Conservation (phyloP, 2,113 vertebrate species). For the Cebidichthys violaceus region DNA sequence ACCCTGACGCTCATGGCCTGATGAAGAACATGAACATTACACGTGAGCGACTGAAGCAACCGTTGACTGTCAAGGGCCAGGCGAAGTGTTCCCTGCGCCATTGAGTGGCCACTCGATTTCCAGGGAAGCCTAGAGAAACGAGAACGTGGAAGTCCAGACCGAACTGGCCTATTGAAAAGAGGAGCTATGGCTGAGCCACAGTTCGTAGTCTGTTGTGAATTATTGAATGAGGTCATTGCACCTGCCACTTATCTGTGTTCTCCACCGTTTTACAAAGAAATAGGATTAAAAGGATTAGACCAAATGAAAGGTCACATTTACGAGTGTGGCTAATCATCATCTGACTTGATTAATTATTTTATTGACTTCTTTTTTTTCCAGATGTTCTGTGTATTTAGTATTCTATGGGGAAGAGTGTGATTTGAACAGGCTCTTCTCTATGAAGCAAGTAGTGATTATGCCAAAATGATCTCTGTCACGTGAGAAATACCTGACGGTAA, state of each 20-base stretch:
- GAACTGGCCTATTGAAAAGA: neutral
- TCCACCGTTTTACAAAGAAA: neutral
- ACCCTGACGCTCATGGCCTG: constrained; percentile 47
- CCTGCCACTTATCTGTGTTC: neutral
- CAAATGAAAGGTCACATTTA: neutral
- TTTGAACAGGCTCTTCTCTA: neutral
- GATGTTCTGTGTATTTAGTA: neutral
- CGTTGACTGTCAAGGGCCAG: neutral
- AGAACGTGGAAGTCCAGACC: neutral
- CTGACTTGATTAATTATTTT: neutral
- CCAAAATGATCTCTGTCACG: neutral
- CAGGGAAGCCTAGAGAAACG: constrained; percentile 47
- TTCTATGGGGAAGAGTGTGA: neutral
- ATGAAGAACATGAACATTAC: constrained; percentile 40
- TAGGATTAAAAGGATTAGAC: neutral
- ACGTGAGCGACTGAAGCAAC: constrained; percentile 11
- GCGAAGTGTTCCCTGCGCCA: constrained; percentile 4
- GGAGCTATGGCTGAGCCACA: neutral
- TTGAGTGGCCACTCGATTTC: constrained; percentile 63
- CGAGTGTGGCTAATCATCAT: no score
- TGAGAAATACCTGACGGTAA: neutral
- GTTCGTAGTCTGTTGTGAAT: neutral
- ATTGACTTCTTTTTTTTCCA: neutral
- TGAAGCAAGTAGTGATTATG: neutral
- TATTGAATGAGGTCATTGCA: neutral